These are phyloP conservation scores for Idaea biselata DNA, from an alignment of 2,888 invertebrate genomes.

Conservation along the genomic window DNA sequence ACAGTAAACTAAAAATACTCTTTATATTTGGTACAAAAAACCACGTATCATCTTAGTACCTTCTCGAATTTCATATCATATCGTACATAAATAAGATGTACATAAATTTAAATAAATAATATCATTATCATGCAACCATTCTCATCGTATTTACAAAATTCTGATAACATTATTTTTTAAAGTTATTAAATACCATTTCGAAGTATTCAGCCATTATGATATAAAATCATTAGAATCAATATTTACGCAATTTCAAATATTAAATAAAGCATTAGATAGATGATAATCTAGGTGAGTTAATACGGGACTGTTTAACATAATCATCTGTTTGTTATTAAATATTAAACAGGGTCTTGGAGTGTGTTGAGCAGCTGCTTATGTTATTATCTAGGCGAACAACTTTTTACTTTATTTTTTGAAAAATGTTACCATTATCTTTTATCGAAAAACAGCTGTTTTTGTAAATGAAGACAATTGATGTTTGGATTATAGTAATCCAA, in stretches of 20 bases:
- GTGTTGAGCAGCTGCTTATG: no score
- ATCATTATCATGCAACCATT: constrained; percentile 39
- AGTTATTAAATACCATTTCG: neutral
- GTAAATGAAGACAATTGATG: no score
- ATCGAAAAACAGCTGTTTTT: no score
- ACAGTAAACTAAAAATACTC: constrained; percentile 4
- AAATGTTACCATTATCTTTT: no score
- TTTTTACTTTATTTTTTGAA: no score
- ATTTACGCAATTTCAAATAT: neutral
- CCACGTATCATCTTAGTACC: constrained; percentile 60
- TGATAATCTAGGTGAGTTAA: neutral
- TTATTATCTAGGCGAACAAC: no score
- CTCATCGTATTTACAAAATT: constrained; percentile 29
- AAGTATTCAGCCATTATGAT: neutral
- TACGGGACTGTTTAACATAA: no score
- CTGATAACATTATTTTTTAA: neutral
- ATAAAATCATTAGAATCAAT: neutral
- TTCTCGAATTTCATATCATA: constrained; percentile 71
- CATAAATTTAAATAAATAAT: constrained; percentile 49
- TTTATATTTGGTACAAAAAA: constrained; percentile 35
- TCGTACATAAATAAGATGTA: constrained; percentile 63
- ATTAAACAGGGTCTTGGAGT: no score
- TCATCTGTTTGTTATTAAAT: no score
- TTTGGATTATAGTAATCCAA: no score
- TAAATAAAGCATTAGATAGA: neutral